Evolutionary conservation across 2,888 invertebrate species (phyloP).

Genomic region (Platynereis dumerilii): DNA sequence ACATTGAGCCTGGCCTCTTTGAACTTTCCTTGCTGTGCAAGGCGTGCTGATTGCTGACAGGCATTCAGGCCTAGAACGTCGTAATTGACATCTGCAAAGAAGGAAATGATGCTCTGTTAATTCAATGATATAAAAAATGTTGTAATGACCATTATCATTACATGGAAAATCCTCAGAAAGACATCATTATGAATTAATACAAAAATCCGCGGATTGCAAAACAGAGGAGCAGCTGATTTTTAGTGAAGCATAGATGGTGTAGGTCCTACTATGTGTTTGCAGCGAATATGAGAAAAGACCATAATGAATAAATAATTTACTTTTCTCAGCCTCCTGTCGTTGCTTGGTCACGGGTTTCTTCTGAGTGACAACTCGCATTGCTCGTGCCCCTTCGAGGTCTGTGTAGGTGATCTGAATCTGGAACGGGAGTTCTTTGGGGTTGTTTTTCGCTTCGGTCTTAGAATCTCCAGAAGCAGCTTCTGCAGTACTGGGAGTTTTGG

Average conservation of each 20-base stretch:
- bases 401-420: slow-evolving; percentile 57
- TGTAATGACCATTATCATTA: too few species aligned
- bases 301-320: too few species aligned
- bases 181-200: too few species aligned
- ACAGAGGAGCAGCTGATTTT: too few species aligned
- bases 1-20: slow-evolving; percentile 48
- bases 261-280: too few species aligned
- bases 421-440: slow-evolving; percentile 47
- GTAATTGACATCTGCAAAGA: slow-evolving; percentile 39
- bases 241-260: too few species aligned
- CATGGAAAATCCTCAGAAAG: too few species aligned
- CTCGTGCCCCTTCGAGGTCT: slow-evolving; percentile 56
- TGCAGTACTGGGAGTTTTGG: not conserved
- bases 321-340: slow-evolving; percentile 49
- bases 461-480: not conserved
- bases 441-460: not conserved
- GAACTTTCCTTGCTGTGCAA: slow-evolving; percentile 51
- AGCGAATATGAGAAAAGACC: too few species aligned
- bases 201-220: not conserved
- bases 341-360: slow-evolving; percentile 51
- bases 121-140: too few species aligned
- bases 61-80: slow-evolving; percentile 50
- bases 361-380: slow-evolving; percentile 53
- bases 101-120: not conserved
- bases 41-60: slow-evolving; percentile 44